A percentile compares a stretch with the other conserved stretches of the same genome.
Evolutionary conservation across 2,888 invertebrate species (phyloP).

Genomic region (Xylocampa areola): DNA sequence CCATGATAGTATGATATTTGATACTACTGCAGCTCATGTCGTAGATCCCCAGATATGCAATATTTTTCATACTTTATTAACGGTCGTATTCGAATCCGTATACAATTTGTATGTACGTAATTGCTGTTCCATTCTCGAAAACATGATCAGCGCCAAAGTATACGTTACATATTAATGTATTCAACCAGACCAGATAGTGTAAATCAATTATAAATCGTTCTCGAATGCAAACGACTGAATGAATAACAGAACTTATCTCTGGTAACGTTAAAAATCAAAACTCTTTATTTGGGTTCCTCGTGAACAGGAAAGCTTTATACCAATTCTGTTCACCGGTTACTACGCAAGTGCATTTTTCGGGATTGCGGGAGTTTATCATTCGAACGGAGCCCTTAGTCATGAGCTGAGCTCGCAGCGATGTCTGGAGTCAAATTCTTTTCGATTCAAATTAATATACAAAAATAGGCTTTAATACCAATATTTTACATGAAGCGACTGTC

Average conservation of each 20-base stretch:
- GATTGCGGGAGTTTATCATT: no score
- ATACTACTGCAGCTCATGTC: conserved; percentile 13
- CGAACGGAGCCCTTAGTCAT: no score
- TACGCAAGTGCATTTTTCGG: no score
- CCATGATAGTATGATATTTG: conserved; percentile 14
- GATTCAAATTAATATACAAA: no score
- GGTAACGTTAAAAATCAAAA: conserved; percentile 18
- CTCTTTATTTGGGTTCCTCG: conserved; percentile 39
- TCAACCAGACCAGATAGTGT: conserved; percentile 47
- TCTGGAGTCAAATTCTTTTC: no score
- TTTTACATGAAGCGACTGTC: no score
- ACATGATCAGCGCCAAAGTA: conserved; percentile 26
- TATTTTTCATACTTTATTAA: conserved; percentile 42
- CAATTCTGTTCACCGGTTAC: no score
- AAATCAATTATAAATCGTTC: conserved; percentile 68
- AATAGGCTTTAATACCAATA: no score
- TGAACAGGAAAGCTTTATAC: not conserved
- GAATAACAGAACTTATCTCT: conserved; percentile 46
- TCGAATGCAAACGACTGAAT: conserved; percentile 60
- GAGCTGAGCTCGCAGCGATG: no score
- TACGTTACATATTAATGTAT: conserved; percentile 59
- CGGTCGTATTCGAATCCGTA: conserved; percentile 12
- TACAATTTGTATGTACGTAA: conserved; percentile 44
- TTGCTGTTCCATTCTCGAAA: conserved; percentile 37
- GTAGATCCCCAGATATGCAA: conserved; percentile 20